phyloP scores from a whole-genome alignment of 37 sponge, comb jelly and placozoan species.

The Mnemiopsis leidyi region DNA sequence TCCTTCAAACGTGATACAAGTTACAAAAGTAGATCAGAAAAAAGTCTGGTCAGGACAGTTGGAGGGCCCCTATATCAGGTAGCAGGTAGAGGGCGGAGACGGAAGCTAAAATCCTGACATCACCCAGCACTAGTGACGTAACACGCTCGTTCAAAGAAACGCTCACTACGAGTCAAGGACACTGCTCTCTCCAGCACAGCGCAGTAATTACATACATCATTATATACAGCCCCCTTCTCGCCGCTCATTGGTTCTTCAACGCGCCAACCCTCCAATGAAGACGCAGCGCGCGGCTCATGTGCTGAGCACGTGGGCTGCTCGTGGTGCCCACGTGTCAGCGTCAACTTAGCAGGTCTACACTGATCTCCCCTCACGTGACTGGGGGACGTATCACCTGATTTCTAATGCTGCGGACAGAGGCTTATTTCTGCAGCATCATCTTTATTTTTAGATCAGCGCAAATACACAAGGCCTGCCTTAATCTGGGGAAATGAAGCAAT shows the following conservation, averaged over 20 bases:
- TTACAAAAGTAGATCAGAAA: not conserved
- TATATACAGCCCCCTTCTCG: not conserved
- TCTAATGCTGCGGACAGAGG: not conserved
- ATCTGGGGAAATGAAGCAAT: not conserved
- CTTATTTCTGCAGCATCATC: not conserved
- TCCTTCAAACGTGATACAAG: not conserved
- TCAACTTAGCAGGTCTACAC: not conserved
- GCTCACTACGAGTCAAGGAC: slow-evolving; percentile 22
- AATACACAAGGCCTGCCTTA: not conserved
- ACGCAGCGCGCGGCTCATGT: not conserved
- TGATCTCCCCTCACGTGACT: not conserved
- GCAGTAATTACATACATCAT: slow-evolving; percentile 17
- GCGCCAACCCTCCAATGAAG: slow-evolving; percentile 20
- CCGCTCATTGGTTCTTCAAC: slow-evolving; percentile 30
- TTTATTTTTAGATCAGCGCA: slow-evolving; percentile 18
- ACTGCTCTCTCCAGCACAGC: slow-evolving; percentile 56
- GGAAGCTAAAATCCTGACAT: slow-evolving; percentile 60
- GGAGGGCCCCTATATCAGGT: not conserved
- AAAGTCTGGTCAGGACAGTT: not conserved
- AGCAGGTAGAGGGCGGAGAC: not conserved
- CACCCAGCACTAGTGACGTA: not conserved
- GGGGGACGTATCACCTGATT: not conserved
- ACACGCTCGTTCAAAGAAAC: slow-evolving; percentile 49
- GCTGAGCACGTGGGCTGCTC: not conserved
- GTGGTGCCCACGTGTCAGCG: slow-evolving; percentile 7